phyloP scores from a whole-genome alignment of 2,888 invertebrate species.

The Yponomeuta sedellus region DNA sequence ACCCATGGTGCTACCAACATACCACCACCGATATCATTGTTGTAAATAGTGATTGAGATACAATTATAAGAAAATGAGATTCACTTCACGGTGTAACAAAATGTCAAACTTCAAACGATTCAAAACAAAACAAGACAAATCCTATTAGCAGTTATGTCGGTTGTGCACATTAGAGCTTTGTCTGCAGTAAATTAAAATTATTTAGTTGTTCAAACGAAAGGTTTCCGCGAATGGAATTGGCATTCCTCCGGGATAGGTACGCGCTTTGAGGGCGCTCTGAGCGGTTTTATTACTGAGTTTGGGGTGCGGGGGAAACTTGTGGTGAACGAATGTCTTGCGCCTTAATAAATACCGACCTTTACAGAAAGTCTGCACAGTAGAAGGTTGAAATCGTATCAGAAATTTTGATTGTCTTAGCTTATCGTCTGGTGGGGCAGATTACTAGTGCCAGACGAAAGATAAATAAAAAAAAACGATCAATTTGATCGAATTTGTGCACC shows the following conservation, averaged over 20 bases:
- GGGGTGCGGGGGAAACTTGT: conserved; percentile 3
- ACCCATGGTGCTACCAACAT: too few relatives aligned
- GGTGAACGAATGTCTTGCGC: neutral
- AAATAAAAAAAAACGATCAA: too few relatives aligned
- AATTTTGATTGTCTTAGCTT: too few relatives aligned
- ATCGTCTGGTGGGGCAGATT: too few relatives aligned
- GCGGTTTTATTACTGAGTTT: conserved; percentile 32
- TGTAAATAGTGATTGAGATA: too few relatives aligned
- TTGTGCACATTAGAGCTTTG: neutral
- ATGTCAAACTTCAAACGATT: neutral
- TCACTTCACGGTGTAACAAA: too few relatives aligned
- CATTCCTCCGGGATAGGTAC: conserved; percentile 36
- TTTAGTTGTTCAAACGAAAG: conserved; percentile 13
- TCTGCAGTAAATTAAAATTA: conserved; percentile 18
- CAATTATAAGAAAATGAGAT: too few relatives aligned
- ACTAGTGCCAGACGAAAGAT: too few relatives aligned
- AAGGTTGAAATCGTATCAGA: neutral
- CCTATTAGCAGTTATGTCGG: neutral
- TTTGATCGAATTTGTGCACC: too few relatives aligned
- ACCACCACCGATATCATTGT: too few relatives aligned
- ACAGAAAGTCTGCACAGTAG: neutral
- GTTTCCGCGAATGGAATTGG: conserved; percentile 40
- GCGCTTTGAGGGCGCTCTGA: conserved; percentile 27
- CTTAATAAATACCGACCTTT: neutral
- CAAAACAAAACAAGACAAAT: neutral